phyloP scores from a whole-genome alignment of 2,797 vertebrate genomes.

The Helostoma temminkii region DNA sequence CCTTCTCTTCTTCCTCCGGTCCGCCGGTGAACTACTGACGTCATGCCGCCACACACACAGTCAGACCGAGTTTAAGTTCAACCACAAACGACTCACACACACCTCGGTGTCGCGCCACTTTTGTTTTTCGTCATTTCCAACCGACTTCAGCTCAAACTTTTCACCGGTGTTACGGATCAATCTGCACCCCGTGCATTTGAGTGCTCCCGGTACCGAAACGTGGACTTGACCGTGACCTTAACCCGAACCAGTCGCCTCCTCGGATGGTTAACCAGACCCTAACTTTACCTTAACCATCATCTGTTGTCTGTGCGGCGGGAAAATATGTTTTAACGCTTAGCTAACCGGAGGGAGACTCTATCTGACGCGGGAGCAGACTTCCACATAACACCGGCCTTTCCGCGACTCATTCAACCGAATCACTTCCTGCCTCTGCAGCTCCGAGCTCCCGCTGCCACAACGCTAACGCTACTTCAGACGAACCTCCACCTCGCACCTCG shows the following conservation, averaged over 20 bases:
- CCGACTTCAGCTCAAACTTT: too few relatives aligned
- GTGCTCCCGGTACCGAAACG: too few relatives aligned
- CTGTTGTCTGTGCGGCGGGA: too few relatives aligned
- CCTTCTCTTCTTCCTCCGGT: not conserved
- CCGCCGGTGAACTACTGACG: conserved; percentile 68
- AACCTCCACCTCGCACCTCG: rapidly evolving
- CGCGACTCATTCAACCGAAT: conserved; percentile 72
- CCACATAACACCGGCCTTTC: not conserved
- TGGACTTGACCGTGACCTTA: too few relatives aligned
- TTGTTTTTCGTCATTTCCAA: too few relatives aligned
- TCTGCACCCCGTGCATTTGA: not conserved
- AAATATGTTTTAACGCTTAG: too few relatives aligned
- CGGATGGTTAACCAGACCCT: too few relatives aligned
- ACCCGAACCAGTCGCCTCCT: not conserved
- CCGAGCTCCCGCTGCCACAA: conserved; percentile 46
- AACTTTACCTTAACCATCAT: too few relatives aligned
- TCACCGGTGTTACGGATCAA: not conserved
- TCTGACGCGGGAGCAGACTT: not conserved
- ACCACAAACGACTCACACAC: too few relatives aligned
- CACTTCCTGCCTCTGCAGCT: conserved; percentile 80
- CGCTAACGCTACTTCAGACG: not conserved
- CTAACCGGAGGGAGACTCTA: too few relatives aligned
- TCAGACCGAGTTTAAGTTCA: too few relatives aligned
- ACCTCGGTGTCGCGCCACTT: too few relatives aligned
- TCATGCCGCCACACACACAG: conserved; percentile 67